Base-by-base conservation (phyloP, 2,888 invertebrate genomes). In the Pseudoips prasinana region DNA sequence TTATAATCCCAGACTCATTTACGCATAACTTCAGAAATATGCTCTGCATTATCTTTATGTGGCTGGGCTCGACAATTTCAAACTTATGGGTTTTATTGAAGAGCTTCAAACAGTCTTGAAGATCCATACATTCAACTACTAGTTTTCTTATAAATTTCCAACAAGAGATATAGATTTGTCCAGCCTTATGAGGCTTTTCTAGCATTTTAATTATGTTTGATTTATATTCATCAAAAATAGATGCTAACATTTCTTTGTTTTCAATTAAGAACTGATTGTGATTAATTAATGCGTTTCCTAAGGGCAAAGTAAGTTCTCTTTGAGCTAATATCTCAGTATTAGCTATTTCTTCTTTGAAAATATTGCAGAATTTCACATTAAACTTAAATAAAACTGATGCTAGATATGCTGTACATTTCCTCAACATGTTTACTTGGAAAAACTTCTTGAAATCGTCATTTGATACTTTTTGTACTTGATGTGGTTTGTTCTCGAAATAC, bases 171-270 rank as follows among this genome's bases (percentile, higher is more conserved):
- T 93, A 92, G 29, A 93, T 90, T 48, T 91, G 91, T 0, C 92
- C 92, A 2, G 91, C 91, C 76, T 94, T 94, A 42, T 92, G 92
- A 0, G 93, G 94, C 60, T 93, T 93, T 56, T 92, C 91, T 23
- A 94, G 73, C 40, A 91, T 84, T 69, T 92, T 92, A 29, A 84
- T 68, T 19, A 95, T 90, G 43, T 92, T 91, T 0, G 87, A 74
- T 68, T 92, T 91, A 47, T 92, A 92, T 55, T 90, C 86, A 25
- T 89, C 77, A 58, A 90, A 93, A 32, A 94, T 78, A 29, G 73
- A 83, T 10, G 65, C 59, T 2, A 93, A 50, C 7, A 84, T 64
- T 11, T 92, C 74, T 10, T 86, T 73, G 20, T 85, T 74, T 0
- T 90, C 73, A 52, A 74, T 61, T 24, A 84, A 32, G 53, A 77